Evolutionary conservation across 2,113 vertebrate species (phyloP).

Genomic region (Dendrocopos noguchii): DNA sequence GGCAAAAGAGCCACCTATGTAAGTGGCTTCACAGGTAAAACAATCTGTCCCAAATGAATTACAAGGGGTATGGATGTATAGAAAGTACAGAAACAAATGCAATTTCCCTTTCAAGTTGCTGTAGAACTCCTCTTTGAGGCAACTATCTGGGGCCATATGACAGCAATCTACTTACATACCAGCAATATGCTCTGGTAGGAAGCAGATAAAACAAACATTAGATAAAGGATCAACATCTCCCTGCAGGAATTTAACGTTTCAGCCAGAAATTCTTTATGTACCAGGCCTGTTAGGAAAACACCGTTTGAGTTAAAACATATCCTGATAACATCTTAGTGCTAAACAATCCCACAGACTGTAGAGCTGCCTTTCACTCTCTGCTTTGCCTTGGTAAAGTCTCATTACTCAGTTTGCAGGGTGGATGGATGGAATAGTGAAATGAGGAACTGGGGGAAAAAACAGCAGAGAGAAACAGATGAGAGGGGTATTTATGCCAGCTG

Average conservation of each 20-base stretch:
- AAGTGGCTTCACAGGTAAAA: not conserved
- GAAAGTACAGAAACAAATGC: not conserved
- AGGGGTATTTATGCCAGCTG: not conserved
- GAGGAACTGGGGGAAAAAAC: not conserved
- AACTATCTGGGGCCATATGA: not conserved
- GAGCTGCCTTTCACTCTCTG: not conserved
- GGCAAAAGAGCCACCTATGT: not conserved
- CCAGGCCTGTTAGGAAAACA: not conserved
- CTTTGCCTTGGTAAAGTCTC: not conserved
- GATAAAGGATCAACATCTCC: constrained; percentile 16
- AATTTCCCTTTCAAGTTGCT: not conserved
- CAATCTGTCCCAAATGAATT: not conserved
- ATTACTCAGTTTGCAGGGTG: not conserved
- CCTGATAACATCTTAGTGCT: constrained; percentile 59
- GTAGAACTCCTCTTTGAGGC: not conserved
- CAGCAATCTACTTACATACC: not conserved
- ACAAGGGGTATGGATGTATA: not conserved
- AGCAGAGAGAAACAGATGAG: not conserved
- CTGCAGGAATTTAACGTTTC: not conserved
- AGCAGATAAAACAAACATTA: constrained; percentile 45
- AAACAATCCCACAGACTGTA: constrained; percentile 11
- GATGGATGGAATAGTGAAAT: not conserved
- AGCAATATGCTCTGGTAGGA: constrained; percentile 1
- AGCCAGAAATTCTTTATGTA: constrained; percentile 13
- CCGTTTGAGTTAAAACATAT: not conserved